A percentile compares a stretch with the other conserved stretches of the same genome.
phyloP scores from a whole-genome alignment of 2,113 vertebrate species.

The Odocoileus virginianus region DNA sequence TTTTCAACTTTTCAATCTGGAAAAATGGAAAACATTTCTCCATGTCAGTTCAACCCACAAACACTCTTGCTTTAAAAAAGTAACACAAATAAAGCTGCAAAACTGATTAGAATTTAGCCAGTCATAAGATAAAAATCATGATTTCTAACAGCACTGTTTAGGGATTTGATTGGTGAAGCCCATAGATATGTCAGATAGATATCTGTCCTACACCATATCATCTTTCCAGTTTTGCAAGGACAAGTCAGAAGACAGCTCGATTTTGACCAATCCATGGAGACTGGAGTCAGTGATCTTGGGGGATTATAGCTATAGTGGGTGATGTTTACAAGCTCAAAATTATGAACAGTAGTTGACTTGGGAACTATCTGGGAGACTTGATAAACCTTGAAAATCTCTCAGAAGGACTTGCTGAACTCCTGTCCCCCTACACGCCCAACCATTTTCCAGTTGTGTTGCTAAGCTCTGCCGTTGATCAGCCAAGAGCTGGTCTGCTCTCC shows the following conservation, averaged over 20 bases:
- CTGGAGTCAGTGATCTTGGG: not conserved
- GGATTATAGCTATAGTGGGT: not conserved
- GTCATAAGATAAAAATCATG: not conserved
- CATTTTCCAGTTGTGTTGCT: not conserved
- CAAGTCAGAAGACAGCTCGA: not conserved
- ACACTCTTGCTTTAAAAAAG: not conserved
- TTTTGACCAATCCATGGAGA: not conserved
- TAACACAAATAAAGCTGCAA: not conserved
- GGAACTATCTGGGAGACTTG: not conserved
- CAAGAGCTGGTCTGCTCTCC: not conserved
- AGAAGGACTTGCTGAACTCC: not conserved
- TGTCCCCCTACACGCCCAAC: fast-evolving
- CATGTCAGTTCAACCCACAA: not conserved
- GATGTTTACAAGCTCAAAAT: not conserved
- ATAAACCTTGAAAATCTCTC: not conserved
- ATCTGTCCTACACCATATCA: not conserved
- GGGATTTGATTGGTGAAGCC: not conserved
- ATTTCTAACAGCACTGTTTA: not conserved
- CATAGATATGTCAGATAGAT: not conserved
- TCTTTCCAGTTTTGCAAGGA: not conserved
- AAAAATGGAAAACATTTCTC: not conserved
- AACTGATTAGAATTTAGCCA: not conserved
- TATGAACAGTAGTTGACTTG: not conserved
- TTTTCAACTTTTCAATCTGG: not conserved
- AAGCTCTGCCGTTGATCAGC: not conserved